phyloP scores from a whole-genome alignment of 2,797 vertebrate genomes.

The Pogoniulus pusillus region DNA sequence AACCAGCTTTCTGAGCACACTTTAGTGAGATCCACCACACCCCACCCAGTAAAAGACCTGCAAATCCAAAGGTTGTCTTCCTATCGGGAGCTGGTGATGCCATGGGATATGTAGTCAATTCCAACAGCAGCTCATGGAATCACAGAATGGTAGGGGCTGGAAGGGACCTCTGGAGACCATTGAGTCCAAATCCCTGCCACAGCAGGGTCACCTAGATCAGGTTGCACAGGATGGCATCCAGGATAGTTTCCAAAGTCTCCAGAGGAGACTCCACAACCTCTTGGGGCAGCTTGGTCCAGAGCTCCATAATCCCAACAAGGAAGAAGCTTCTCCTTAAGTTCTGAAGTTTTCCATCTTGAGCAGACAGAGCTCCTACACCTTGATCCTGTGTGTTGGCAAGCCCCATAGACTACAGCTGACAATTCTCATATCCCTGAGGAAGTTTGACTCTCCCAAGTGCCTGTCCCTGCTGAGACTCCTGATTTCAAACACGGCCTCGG shows the following conservation, averaged over 20 bases:
- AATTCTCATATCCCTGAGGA: neutral
- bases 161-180: no score
- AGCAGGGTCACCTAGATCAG: no score
- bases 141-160: no score
- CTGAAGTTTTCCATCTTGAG: neutral
- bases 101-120: neutral
- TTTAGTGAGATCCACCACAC: neutral
- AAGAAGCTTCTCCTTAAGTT: no score
- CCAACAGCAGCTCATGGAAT: neutral
- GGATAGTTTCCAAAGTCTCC: no score
- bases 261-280: no score
- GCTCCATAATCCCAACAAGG: no score
- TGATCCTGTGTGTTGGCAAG: neutral
- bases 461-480: neutral
- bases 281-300: no score
- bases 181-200: no score
- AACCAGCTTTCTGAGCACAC: neutral
- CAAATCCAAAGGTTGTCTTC: neutral
- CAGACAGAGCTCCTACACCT: neutral
- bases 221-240: no score
- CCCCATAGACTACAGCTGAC: neutral
- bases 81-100: neutral
- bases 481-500: neutral
- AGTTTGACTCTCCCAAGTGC: neutral
- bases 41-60: neutral